phyloP scores from a whole-genome alignment of 2,888 invertebrate species.

The Chaitophorus viminalis region DNA sequence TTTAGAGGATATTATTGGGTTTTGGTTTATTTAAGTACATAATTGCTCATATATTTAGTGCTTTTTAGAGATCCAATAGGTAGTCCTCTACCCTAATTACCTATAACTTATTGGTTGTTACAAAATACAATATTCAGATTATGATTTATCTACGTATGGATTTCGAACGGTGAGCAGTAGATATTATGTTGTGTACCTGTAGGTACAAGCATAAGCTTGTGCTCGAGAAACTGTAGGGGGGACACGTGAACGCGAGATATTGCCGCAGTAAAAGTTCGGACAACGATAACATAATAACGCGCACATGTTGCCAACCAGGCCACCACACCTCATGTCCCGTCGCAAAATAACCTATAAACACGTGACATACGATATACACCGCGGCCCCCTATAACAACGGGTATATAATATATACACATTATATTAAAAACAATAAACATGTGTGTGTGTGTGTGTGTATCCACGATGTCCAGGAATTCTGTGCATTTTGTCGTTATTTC shows the following conservation, averaged over 20 bases:
- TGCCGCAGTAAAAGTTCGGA: constrained; percentile 27
- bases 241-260: not conserved
- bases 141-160: not conserved
- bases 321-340: not conserved
- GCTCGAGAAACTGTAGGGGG: not conserved
- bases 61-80: too few relatives aligned
- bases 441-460: too few relatives aligned
- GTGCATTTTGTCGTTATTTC: too few relatives aligned
- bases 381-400: not conserved
- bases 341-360: constrained; percentile 3
- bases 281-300: constrained; percentile 45
- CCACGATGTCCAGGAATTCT: too few relatives aligned
- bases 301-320: constrained; percentile 24
- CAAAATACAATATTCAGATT: too few relatives aligned
- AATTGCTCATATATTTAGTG: too few relatives aligned
- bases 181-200: not conserved
- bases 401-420: not conserved
- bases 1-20: too few relatives aligned
- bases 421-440: too few relatives aligned
- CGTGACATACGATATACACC: constrained; percentile 8
- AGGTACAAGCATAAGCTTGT: too few relatives aligned
- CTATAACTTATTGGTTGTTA: too few relatives aligned
- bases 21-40: too few relatives aligned
- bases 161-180: not conserved
- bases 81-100: too few relatives aligned